Evolutionary conservation across 2,888 invertebrate genomes (phyloP), one percentile per base, ranked within the genome.

Genomic region (Parnassius orleans): DNA sequence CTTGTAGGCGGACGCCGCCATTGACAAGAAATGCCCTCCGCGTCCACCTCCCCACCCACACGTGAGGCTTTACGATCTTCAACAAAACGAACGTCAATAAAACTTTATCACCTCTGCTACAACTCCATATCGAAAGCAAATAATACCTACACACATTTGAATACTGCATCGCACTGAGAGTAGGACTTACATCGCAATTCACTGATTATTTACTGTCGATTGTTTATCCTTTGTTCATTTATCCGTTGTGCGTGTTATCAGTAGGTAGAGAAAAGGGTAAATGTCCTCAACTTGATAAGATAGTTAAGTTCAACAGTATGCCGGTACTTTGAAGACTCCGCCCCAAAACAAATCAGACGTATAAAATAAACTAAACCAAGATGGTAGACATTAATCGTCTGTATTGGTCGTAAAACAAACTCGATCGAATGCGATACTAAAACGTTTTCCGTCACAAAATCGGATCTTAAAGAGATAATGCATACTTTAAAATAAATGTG

Each of bases 361-460:
- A 79, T 47, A 76, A 86, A 86, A 86, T 86, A 80, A 85, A 80
- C 76, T 69, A 71, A 74, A 74, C 78, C 75, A 74, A 76, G 69
- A 76, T 75, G 78, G 75, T 75, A 78, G 80, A 84, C 81, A 82
- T 83, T 87, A 83, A 88, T 86, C 81, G 84, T 73, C 62, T 52
- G 79, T 73, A 79, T 86, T 87, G 43, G 56, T 56, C 52, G 19
- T 63, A 88, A 89, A 88, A 84, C 81, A 84, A 82, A 84, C 78
- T 76, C 68, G 78, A 77, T 61, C 44, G 56, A 60, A 63, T 63
- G 59, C 61, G 65, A 67, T 69, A 67, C 66, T 64, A 60, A 61
- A 66, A 79, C 77, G 78, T 84, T 86, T 86, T 84, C 83, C 82
- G 84, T 76, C 82, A 81, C 79, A 72, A 78, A 83, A 81, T 81